Base-by-base conservation (phyloP, 2,888 invertebrate species). In the Cosmopolites sordidus region DNA sequence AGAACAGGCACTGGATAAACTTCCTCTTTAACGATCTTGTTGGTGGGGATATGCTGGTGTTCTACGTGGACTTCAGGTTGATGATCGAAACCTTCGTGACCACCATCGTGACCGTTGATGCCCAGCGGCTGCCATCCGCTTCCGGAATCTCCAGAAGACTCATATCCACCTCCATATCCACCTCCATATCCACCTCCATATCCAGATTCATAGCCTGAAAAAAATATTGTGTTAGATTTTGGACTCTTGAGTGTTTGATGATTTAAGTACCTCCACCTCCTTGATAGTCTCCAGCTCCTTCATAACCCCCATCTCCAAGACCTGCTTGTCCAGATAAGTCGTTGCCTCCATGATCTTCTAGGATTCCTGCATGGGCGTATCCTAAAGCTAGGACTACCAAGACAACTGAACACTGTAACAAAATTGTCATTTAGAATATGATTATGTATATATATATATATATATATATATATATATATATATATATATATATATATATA, bases 1-100 rank as follows among this genome's bases (percentile, higher is more conserved):
- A 85, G 79, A 51, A 86, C 82, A 2, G 83, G 83, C 40, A 84
- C 81, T 41, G 84, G 86, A 61, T 84, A 81, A 1, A 82, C 83
- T 69, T 84, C 83, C 0, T 83, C 81, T 70, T 82, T 79, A 64
- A 86, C 85, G 14, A 84, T 77, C 66, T 85, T 83, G 2, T 84
- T 81, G 40, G 75, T 74, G 12, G 75, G 75, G 17, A 76, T 72
- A 41, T 73, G 69, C 64, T 81, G 79, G 55, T 81, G 79, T 56
- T 80, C 79, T 60, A 79, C 76, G 72, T 74, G 60, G 5, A 66
- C 66, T 45, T 64, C 59, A 5, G 79, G 78, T 62, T 79, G 76
- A 71, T 77, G 76, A 4, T 76, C 78, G 1, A 76, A 77, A 8
- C 75, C 75, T 18, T 60, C 48, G n/a, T 64, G 64, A 4, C 66